These are phyloP conservation scores for Sarcophaga carnaria DNA, from an alignment of 2,888 invertebrate species.

Conservation along the genomic window DNA sequence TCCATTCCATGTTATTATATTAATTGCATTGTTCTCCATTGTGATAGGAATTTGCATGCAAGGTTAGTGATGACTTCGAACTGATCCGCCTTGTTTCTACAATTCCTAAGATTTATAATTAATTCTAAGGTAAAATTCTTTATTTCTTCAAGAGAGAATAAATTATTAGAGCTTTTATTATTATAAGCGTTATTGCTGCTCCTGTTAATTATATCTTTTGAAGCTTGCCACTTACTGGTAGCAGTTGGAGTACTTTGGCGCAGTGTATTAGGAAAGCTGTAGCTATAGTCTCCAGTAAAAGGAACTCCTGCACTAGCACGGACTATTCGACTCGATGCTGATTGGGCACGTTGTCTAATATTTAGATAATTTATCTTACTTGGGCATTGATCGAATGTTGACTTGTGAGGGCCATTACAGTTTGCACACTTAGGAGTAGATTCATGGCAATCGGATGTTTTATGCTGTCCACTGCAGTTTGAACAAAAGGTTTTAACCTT, in stretches of 20 bases:
- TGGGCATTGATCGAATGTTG: slow-evolving; percentile 14
- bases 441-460: slow-evolving; percentile 1
- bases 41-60: slow-evolving; percentile 17
- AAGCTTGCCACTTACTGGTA: no score
- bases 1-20: neutral
- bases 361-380: slow-evolving; percentile 1
- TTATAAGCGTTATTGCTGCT: no score
- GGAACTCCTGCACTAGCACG: neutral
- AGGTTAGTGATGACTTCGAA: slow-evolving; percentile 20
- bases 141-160: slow-evolving; percentile 11
- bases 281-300: neutral
- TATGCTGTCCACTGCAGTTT: neutral
- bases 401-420: neutral
- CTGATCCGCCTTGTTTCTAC: slow-evolving; percentile 5
- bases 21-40: slow-evolving; percentile 10
- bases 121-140: slow-evolving; percentile 13
- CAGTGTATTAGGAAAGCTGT: neutral
- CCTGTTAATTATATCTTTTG: no score
- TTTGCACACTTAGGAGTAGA: slow-evolving; percentile 18
- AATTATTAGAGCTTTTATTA: neutral
- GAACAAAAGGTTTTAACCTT: slow-evolving; percentile 23
- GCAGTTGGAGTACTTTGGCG: neutral
- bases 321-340: neutral
- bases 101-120: slow-evolving; percentile 16
- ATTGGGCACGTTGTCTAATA: slow-evolving; percentile 18